Evolutionary conservation across 1,140 invertebrate genomes (phyloP), one percentile per base, ranked within the genome.

Genomic region (Cherax destructor): DNA sequence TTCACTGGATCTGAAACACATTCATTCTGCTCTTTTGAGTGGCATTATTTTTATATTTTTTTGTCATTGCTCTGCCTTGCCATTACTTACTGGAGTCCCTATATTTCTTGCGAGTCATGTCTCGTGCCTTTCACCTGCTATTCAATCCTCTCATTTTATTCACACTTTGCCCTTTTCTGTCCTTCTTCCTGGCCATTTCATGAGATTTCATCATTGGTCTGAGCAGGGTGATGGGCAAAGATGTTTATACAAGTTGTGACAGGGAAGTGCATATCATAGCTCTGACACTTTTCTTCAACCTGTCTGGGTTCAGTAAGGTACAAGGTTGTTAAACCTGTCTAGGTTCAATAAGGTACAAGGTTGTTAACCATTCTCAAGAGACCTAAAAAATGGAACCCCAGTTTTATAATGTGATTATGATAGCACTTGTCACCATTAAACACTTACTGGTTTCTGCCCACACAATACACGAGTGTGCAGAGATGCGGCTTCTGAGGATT

Each of bases 1-100:
- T n/a, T 69, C n/a, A 74, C 69, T 30, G 18, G 65, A 69, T 21
- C 69, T 74, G n/a, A 74, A 74, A 74, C 69, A 74, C n/a, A 74
- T 30, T 24, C 21, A 6, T 10, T 30, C 69, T 30, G 9, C 21
- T 74, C 24, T n/a, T 41, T 30, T 74, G n/a, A 7, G 21, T 74
- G 30, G 30, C 30, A 41, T 41, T 41, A 41, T 41, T 41, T 41
- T 41, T 41, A 41, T 21, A 74, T 74, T 24, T 74, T 74, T 1
- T n/a, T 18, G 6, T 5, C 21, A 18, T 69, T 21, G 65, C 21
- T 18, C 65, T 69, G 5, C 16, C 65, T 69, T 30, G 9, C 30
- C 69, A 21, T 7, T 4, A 30, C 24, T 30, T 30, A 11, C 61
- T 5, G 13, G 7, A 5, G 13, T 65, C 16, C 11, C 61, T 21